phyloP scores from a whole-genome alignment of 2,797 vertebrate species.

The Sciurus vulgaris region DNA sequence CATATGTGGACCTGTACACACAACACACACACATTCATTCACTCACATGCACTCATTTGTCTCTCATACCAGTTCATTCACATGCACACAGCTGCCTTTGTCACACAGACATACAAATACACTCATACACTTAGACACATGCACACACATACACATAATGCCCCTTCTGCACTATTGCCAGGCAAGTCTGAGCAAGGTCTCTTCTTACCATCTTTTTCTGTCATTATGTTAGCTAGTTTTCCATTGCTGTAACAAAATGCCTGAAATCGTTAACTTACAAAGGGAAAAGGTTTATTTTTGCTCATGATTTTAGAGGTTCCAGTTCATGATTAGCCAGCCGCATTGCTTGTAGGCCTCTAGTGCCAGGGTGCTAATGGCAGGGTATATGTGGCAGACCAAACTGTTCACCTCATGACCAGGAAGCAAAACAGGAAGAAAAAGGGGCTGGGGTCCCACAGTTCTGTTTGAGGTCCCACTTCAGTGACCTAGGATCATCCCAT shows the following conservation, averaged over 20 bases:
- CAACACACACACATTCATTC: not conserved
- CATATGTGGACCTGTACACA: not conserved
- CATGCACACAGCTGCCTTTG: no score
- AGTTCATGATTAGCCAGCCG: not conserved
- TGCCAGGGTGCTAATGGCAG: no score
- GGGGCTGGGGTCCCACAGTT: no score
- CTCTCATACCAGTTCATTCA: not conserved
- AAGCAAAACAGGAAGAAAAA: not conserved
- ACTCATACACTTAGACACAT: not conserved
- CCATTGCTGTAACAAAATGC: no score
- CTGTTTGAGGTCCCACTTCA: no score
- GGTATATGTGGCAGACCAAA: not conserved
- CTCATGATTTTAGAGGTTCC: no score
- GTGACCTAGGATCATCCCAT: no score
- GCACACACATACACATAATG: no score
- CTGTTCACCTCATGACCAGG: not conserved
- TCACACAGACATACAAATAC: no score
- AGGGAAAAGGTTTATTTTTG: no score
- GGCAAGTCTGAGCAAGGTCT: not conserved
- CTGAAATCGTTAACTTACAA: no score
- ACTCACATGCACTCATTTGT: not conserved
- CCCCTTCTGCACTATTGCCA: not conserved
- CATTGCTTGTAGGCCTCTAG: not conserved
- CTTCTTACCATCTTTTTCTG: not conserved
- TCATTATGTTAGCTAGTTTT: no score